phyloP scores from a whole-genome alignment of 2,888 invertebrate genomes.

The Drosophila anomalata region DNA sequence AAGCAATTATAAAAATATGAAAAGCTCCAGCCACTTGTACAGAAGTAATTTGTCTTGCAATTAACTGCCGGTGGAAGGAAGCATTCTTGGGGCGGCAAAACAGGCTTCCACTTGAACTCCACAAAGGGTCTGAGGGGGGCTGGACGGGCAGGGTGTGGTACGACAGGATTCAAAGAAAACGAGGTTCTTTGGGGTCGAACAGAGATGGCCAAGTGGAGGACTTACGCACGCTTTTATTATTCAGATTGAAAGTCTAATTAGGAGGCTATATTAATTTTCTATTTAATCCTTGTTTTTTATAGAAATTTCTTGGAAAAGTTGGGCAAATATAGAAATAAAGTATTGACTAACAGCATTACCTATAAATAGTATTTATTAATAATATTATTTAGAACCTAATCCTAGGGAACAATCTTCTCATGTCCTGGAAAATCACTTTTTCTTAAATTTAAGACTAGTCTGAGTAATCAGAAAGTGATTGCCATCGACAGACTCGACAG shows the following conservation, averaged over 20 bases:
- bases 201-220: conserved; percentile 7
- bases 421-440: background rate
- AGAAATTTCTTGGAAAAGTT: background rate
- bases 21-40: conserved; percentile 57
- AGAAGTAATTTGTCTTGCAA: conserved; percentile 71
- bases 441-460: background rate
- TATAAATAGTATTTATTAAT: too few species aligned
- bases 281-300: background rate
- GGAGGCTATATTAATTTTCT: background rate
- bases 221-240: conserved; percentile 15
- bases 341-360: background rate
- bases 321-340: background rate
- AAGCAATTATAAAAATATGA: conserved; percentile 60
- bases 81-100: conserved; percentile 31
- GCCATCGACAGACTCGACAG: conserved; percentile 3
- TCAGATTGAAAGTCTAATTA: background rate
- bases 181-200: background rate
- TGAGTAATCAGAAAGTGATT: background rate
- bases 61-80: conserved; percentile 59
- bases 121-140: background rate
- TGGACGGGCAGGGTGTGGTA: background rate
- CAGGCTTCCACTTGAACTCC: conserved; percentile 15
- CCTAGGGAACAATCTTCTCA: background rate
- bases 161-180: background rate
- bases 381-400: too few species aligned